Evolutionary conservation across 2,888 invertebrate species (phyloP), one percentile per base, ranked within the genome.

Genomic region (Lymantria monacha): DNA sequence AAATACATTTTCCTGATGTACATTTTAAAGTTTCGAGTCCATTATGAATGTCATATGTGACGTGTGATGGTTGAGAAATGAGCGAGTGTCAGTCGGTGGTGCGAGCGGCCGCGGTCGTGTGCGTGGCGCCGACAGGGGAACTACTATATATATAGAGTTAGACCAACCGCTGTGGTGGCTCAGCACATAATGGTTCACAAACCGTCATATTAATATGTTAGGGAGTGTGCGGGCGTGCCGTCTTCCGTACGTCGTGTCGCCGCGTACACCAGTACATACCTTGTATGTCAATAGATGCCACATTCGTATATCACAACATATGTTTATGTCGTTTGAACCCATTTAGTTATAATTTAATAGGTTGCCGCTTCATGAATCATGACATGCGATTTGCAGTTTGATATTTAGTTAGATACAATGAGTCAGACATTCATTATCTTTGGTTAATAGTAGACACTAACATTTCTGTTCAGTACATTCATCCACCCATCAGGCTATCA

Each of bases 11-110:
- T 22, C 22, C 5, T 22, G 22, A 5, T 5, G 5, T 22, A 5
- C 22, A 22, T 22, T 41, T 43, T 36, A 33, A 47, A 36, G 47
- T 46, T 33, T 10, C 5, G 7, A 69, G 61, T 70, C 67, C 65
- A 72, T 76, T 74, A 79, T 76, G 69, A 74, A 74, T 69, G 66
- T 76, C 74, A 76, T 72, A 74, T 69, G 69, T 69, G 69, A 65
- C 61, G 70, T 63, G 66, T 63, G 70, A 59, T 59, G 60, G 60
- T 45, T 53, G 62, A 70, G 58, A 57, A 66, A 66, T 69, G 57
- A 61, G 65, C 63, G 63, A 64, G 65, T 63, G 68, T 67, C 68
- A 59, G 59, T 67, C 57, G 55, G 49, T 55, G 48, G 60, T 63
- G 15, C 9, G 10, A 9, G 41, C 36, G 46, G 43, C 54, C 49